A percentile compares a stretch with the other conserved stretches of the same genome.
These are phyloP conservation scores for Olivierus martensii DNA, from an alignment of 1,140 invertebrate species.

Conservation along the genomic window DNA sequence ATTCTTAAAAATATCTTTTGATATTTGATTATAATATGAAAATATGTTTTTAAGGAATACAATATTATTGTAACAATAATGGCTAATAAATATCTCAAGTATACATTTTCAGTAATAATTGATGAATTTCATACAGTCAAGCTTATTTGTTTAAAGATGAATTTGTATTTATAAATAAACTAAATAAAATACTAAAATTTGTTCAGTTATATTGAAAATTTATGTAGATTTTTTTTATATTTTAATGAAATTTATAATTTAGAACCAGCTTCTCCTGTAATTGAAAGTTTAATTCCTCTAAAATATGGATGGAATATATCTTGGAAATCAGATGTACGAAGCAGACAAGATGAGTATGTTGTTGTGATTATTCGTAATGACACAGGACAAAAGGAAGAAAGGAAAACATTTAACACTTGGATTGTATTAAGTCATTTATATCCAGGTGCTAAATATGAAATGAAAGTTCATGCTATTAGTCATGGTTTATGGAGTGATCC, in stretches of 20 bases:
- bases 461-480: slow-evolving; percentile 79
- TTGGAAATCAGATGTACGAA: slow-evolving; percentile 87
- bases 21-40: not conserved
- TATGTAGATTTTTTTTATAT: not conserved
- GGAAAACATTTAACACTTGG: slow-evolving; percentile 44
- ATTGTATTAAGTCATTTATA: slow-evolving; percentile 58
- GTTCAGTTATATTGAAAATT: not conserved
- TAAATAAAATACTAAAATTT: not conserved
- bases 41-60: not conserved
- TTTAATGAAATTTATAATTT: not conserved
- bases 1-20: not conserved
- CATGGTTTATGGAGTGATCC: slow-evolving; percentile 70
- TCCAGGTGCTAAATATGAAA: slow-evolving; percentile 74
- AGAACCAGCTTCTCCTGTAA: slow-evolving; percentile 71
- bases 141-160: not conserved
- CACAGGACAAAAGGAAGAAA: slow-evolving; percentile 42
- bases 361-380: slow-evolving; percentile 68
- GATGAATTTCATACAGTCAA: not conserved
- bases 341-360: slow-evolving; percentile 72
- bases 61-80: no score
- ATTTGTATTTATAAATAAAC: not conserved
- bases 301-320: slow-evolving; percentile 54
- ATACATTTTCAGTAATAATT: not conserved
- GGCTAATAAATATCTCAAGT: not conserved
- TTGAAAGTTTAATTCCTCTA: slow-evolving; percentile 56